phyloP scores from a whole-genome alignment of 2,888 invertebrate genomes.

The Trichogramma evanescens region DNA sequence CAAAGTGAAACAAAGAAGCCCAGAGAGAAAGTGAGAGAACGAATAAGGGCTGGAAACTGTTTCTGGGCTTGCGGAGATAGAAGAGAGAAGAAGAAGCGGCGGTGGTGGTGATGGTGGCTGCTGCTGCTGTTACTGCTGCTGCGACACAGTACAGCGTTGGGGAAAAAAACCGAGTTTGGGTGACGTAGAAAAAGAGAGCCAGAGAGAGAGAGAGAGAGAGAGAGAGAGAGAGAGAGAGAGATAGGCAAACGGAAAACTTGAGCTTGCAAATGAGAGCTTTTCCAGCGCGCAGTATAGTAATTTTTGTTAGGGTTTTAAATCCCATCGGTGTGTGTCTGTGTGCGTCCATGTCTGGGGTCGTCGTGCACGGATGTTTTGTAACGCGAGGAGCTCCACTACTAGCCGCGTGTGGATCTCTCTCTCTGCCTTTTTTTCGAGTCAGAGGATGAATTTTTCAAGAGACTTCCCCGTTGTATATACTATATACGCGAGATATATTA shows the following conservation, averaged over 20 bases:
- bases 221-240: neutral
- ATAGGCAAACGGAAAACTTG: conserved; percentile 19
- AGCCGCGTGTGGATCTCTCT: too few species aligned
- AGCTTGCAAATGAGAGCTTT: conserved; percentile 42
- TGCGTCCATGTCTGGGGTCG: too few species aligned
- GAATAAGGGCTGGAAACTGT: neutral
- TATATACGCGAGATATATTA: too few species aligned
- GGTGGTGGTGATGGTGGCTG: neutral
- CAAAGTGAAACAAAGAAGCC: neutral
- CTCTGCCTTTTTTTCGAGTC: too few species aligned
- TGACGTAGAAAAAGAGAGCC: neutral
- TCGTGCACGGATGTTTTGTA: too few species aligned
- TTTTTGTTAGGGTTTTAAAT: conserved; percentile 41
- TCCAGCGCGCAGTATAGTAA: conserved; percentile 36
- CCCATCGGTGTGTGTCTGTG: conserved; percentile 27
- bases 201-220: conserved; percentile 1
- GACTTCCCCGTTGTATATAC: too few species aligned
- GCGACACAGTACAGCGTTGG: neutral
- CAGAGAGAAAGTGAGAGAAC: neutral
- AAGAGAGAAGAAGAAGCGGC: neutral
- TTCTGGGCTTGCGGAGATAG: neutral
- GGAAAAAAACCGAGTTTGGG: conserved; percentile 16
- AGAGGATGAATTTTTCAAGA: too few species aligned
- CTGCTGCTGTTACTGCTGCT: neutral
- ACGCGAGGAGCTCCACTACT: too few species aligned